These are phyloP conservation scores for Hetaerina titia DNA, from an alignment of 2,888 invertebrate genomes.

Conservation along the genomic window DNA sequence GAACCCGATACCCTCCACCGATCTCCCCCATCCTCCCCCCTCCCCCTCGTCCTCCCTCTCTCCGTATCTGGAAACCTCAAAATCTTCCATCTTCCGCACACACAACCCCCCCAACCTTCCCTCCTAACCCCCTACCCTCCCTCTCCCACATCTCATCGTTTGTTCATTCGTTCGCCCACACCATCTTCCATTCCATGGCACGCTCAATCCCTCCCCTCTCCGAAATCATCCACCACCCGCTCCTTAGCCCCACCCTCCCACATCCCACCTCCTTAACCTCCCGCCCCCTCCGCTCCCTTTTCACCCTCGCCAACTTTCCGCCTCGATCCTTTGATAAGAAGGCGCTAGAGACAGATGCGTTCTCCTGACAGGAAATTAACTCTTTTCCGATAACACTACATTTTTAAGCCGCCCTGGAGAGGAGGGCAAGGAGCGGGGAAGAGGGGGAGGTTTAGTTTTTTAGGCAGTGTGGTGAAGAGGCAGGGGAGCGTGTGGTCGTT, in stretches of 20 bases:
- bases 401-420: constrained; percentile 51
- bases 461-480: background rate
- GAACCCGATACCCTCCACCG: background rate
- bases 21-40: background rate
- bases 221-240: no score
- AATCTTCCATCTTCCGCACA: constrained; percentile 31
- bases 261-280: no score
- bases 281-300: background rate
- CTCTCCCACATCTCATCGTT: background rate
- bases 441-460: background rate
- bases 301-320: constrained; percentile 12
- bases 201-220: background rate
- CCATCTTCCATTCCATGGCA: background rate
- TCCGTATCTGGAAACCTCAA: constrained; percentile 47
- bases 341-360: constrained; percentile 66
- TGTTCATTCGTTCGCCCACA: background rate
- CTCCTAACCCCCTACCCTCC: no score
- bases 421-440: background rate
- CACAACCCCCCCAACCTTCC: background rate
- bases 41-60: background rate
- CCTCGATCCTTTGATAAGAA: constrained; percentile 55
- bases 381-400: constrained; percentile 65
- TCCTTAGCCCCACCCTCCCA: no score
- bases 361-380: constrained; percentile 67
- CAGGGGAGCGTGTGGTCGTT: background rate